These are phyloP conservation scores for Choristoneura rosaceana DNA, from an alignment of 2,888 invertebrate genomes.

Conservation along the genomic window DNA sequence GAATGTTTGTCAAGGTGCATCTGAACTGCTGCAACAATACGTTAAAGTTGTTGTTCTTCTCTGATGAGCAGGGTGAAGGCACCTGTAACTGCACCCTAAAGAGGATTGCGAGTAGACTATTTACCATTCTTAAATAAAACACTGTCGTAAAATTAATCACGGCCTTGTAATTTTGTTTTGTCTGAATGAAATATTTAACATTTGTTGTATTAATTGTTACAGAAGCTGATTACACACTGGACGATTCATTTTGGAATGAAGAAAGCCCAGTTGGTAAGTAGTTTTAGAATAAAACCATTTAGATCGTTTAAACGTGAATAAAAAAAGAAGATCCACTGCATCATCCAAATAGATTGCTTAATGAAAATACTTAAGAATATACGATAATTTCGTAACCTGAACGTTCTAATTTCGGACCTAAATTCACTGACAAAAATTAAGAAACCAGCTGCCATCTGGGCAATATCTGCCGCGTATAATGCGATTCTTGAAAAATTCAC, in stretches of 20 bases:
- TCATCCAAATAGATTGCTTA: not conserved
- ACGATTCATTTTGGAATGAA: constrained; percentile 97
- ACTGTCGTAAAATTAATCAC: too few relatives aligned
- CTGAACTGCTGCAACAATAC: too few relatives aligned
- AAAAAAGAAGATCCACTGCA: not conserved
- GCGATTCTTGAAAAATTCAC: constrained; percentile 40
- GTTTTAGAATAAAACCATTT: not conserved
- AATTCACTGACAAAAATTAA: constrained; percentile 33
- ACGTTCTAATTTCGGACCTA: constrained; percentile 5
- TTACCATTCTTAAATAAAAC: too few relatives aligned
- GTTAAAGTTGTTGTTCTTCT: too few relatives aligned
- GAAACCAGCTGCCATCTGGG: constrained; percentile 30
- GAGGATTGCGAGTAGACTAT: too few relatives aligned
- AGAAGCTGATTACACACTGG: constrained; percentile 97
- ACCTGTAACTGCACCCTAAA: too few relatives aligned
- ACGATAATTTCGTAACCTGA: constrained; percentile 1
- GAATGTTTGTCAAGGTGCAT: too few relatives aligned
- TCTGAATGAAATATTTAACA: not conserved
- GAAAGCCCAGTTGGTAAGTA: constrained; percentile 95
- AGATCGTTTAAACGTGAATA: too few relatives aligned
- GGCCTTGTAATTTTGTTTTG: too few relatives aligned
- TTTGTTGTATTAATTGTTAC: constrained; percentile 81
- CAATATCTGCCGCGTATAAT: constrained; percentile 31
- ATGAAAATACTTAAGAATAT: not conserved
- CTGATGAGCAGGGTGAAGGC: too few relatives aligned